Evolutionary conservation across 2,888 invertebrate genomes (phyloP).

Genomic region (Drosophila imparisetae): DNA sequence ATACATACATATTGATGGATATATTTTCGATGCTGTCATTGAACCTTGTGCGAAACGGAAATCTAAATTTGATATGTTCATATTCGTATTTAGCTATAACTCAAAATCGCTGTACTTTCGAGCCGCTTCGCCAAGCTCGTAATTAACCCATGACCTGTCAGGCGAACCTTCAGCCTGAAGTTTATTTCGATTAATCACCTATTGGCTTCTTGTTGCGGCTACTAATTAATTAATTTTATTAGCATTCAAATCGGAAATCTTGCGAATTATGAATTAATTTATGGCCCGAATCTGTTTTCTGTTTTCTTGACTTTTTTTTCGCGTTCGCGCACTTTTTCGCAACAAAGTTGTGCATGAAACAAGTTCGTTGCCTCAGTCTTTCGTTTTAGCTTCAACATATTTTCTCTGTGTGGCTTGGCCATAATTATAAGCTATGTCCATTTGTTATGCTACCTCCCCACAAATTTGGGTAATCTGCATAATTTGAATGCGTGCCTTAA

Average conservation of each 20-base stretch:
- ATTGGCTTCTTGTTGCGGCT: constrained; percentile 31
- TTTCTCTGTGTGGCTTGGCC: not conserved
- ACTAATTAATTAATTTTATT: constrained; percentile 77
- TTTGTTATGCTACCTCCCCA: constrained; percentile 39
- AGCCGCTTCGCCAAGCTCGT: not conserved
- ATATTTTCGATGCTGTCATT: constrained; percentile 55
- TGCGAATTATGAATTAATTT: constrained; percentile 76
- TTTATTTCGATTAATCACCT: constrained; percentile 59
- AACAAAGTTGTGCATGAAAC: constrained; percentile 26
- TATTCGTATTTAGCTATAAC: not conserved
- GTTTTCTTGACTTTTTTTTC: not conserved
- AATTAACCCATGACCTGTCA: constrained; percentile 38
- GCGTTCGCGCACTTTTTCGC: constrained; percentile 3
- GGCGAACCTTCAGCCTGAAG: constrained; percentile 14
- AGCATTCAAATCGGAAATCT: constrained; percentile 54
- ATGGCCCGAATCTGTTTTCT: constrained; percentile 35
- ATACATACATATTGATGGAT: not conserved
- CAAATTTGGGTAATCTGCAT: constrained; percentile 56
- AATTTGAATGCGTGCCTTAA: constrained; percentile 62
- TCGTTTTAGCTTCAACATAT: constrained; percentile 23
- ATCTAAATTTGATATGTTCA: constrained; percentile 13
- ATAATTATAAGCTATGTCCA: constrained; percentile 41
- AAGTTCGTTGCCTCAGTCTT: constrained; percentile 70
- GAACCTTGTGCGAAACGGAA: constrained; percentile 56
- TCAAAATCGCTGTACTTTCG: constrained; percentile 14